phyloP scores from a whole-genome alignment of 2,888 invertebrate genomes.

The Oligia strigilis region DNA sequence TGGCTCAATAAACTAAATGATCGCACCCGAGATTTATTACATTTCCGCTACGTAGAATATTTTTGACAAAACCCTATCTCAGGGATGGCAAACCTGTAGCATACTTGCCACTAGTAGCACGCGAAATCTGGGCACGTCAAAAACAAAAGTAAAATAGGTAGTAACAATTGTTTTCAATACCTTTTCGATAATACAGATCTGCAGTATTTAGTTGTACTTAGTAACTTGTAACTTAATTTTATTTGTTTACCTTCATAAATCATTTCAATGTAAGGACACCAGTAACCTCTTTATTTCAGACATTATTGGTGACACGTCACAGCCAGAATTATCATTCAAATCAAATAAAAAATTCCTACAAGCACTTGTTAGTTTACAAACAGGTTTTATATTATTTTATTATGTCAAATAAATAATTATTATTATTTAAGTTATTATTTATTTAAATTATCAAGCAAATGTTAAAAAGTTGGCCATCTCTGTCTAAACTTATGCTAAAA shows the following conservation, averaged over 20 bases:
- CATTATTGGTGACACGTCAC: neutral
- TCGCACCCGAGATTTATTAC: constrained; percentile 55
- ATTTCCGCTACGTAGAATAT: constrained; percentile 43
- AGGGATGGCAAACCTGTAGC: constrained; percentile 17
- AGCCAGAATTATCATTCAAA: neutral
- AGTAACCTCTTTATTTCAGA: neutral
- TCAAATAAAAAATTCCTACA: neutral
- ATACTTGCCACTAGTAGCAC: neutral
- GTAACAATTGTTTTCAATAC: neutral
- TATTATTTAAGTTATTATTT: neutral
- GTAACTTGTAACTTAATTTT: neutral
- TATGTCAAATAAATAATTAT: neutral
- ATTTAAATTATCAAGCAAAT: neutral
- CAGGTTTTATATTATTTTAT: neutral
- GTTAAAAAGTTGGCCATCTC: constrained; percentile 10
- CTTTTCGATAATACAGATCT: neutral
- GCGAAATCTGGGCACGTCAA: neutral
- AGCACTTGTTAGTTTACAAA: neutral
- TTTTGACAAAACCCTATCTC: constrained; percentile 39
- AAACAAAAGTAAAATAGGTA: neutral
- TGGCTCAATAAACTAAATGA: constrained; percentile 51
- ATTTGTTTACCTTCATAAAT: neutral
- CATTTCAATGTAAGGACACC: neutral
- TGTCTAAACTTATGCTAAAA: constrained; percentile 34
- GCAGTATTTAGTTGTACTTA: neutral